Conservation (phyloP, 2,888 invertebrate genomes). For the Amphimallon solstitiale region DNA sequence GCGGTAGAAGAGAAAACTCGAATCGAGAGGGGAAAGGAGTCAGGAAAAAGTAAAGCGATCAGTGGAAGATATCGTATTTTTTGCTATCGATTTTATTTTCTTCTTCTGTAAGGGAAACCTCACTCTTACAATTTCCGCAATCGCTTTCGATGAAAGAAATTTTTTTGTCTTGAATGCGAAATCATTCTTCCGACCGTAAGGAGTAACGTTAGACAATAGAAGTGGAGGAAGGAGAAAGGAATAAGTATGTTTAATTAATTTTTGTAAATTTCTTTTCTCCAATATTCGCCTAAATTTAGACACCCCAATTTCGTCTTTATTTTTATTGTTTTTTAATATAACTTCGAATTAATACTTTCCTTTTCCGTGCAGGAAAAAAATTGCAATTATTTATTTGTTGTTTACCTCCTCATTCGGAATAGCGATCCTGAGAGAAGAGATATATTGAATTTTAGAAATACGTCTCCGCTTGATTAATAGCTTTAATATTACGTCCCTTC, state of each 20-base stretch:
- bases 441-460: slow-evolving; percentile 4
- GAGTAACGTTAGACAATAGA: too few species aligned
- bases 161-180: not conserved
- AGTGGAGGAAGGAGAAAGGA: too few species aligned
- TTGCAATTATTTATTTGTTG: slow-evolving; percentile 12
- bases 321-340: slow-evolving; percentile 10
- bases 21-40: too few species aligned
- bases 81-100: not conserved
- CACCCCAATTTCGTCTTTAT: not conserved
- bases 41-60: too few species aligned
- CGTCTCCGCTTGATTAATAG: too few species aligned
- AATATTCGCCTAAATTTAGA: slow-evolving; percentile 9
- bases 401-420: not conserved
- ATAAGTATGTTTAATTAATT: slow-evolving; percentile 30
- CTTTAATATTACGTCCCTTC: too few species aligned
- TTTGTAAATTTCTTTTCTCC: slow-evolving; percentile 10
- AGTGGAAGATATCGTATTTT: too few species aligned
- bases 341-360: not conserved
- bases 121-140: not conserved
- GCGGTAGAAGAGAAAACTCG: too few species aligned
- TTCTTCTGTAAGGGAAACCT: not conserved
- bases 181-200: too few species aligned
- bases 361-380: not conserved
- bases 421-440: not conserved
- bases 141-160: not conserved